Base-by-base conservation (phyloP, 2,113 vertebrate genomes). In the Scytalopus superciliaris region DNA sequence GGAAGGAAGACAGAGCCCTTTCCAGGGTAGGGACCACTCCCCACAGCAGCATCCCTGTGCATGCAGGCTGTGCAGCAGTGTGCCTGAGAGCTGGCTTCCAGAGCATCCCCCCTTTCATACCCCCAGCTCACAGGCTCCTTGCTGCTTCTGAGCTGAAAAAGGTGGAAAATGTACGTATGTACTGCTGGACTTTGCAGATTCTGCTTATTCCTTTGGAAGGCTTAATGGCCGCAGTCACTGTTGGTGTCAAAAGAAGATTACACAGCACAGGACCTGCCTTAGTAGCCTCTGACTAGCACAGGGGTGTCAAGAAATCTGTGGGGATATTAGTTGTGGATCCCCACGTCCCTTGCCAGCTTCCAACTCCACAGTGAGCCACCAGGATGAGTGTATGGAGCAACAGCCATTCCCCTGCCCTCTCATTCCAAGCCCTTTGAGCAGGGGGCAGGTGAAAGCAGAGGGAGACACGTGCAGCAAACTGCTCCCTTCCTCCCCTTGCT, bases 131-230 rank as follows among this genome's bases (percentile, higher is more conserved):
- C 19, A 56, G 31, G 6, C n/a, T 80, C 50, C 67, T 60, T 0
- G 0, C 50, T 62, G 72, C 35, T 84, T 47, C 72, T 0, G 0
- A 80, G 85, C 15, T 0, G 0, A 35, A 75, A 37, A 75, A 72
- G 12, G 24, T 40, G 31, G 81, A 56, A 84, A 89, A 92, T 72
- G 40, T 76, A 13, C 50, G 40, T 3, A n/a, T 31, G 14, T 44
- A 15, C 80, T 72, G 35, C 68, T 28, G n/a, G 59, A 63, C 67
- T 87, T 59, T 67, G 21, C n/a, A n/a, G 42, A 47, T 92, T 89
- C 52, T n/a, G 18, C 64, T 69, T 50, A 42, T 62, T 88, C 44
- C 67, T 73, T n/a, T 30, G 30, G 45, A 82, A 90, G 31, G 24
- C 30, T 86, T 42, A 42, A 23, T 16, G 42, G 66, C 37, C 66